A percentile compares a stretch with the other conserved stretches of the same genome.
Evolutionary conservation across 2,888 invertebrate species (phyloP).

Genomic region (Xestia sexstrigata): DNA sequence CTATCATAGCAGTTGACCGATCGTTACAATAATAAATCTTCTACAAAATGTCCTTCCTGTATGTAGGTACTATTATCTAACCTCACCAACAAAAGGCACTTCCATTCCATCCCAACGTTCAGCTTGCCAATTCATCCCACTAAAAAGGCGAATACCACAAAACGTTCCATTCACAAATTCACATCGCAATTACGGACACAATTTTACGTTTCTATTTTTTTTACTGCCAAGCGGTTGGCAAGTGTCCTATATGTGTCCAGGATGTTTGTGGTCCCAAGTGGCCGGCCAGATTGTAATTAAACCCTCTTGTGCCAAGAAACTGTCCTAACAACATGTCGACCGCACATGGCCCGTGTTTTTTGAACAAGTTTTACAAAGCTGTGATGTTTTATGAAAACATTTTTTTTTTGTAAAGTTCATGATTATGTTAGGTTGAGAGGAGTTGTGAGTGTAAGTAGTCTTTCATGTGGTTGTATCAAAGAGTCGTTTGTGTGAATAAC

Average conservation of each 20-base stretch:
- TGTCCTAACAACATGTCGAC: slow-evolving; percentile 66
- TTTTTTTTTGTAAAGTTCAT: slow-evolving; percentile 29
- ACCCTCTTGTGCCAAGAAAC: slow-evolving; percentile 71
- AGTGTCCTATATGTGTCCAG: slow-evolving; percentile 64
- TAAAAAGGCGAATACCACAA: slow-evolving; percentile 54
- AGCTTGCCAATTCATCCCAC: slow-evolving; percentile 56
- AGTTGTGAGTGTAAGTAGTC: slow-evolving; percentile 15
- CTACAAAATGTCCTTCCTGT: background rate
- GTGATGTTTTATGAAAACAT: slow-evolving; percentile 42
- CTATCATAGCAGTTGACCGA: background rate
- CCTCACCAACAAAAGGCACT: slow-evolving; percentile 33
- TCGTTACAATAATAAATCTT: background rate
- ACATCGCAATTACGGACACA: slow-evolving; percentile 70
- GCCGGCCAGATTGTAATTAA: slow-evolving; percentile 69
- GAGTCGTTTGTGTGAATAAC: slow-evolving; percentile 25
- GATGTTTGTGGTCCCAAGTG: slow-evolving; percentile 70
- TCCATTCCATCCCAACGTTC: slow-evolving; percentile 17
- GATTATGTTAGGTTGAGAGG: slow-evolving; percentile 29
- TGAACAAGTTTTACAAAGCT: slow-evolving; percentile 51
- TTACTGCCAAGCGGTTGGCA: slow-evolving; percentile 64
- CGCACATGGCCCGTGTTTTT: slow-evolving; percentile 62
- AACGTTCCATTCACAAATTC: slow-evolving; percentile 70
- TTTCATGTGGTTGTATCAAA: slow-evolving; percentile 36
- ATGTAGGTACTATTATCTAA: background rate
- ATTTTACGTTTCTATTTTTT: slow-evolving; percentile 66